Conservation (phyloP, 1,140 invertebrate genomes). For the Bombus affinis region DNA sequence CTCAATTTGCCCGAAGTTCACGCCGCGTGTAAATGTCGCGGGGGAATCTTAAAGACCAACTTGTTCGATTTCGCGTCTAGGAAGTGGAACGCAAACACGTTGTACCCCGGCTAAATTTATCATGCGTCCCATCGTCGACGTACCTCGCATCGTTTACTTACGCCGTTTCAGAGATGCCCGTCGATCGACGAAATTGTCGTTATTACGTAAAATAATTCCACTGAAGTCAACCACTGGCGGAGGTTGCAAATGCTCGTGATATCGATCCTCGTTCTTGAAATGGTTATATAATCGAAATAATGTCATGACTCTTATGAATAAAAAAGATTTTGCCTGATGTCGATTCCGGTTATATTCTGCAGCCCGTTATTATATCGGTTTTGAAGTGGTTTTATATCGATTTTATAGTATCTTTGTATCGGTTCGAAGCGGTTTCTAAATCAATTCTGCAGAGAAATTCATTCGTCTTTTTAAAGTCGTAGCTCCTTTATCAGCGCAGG, state of each 20-base stretch:
- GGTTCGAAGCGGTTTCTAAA: not conserved
- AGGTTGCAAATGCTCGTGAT: not conserved
- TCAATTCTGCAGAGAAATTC: not conserved
- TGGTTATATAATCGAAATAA: not conserved
- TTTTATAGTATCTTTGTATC: not conserved
- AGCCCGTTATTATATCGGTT: not conserved
- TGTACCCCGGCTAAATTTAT: slow-evolving; percentile 71
- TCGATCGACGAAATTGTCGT: slow-evolving; percentile 44
- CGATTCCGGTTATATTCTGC: not conserved
- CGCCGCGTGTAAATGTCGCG: slow-evolving; percentile 1
- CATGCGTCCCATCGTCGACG: slow-evolving; percentile 47
- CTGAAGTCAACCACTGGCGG: slow-evolving; percentile 18
- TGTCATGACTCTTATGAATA: not conserved
- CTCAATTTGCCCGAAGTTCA: slow-evolving; percentile 21
- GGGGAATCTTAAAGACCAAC: slow-evolving; percentile 45
- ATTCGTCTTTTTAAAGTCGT: not conserved
- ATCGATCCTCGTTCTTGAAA: not conserved
- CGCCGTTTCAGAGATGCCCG: slow-evolving; percentile 17
- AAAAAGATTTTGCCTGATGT: not conserved
- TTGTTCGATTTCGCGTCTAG: slow-evolving; percentile 63
- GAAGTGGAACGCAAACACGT: slow-evolving; percentile 71
- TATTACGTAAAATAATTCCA: slow-evolving; percentile 57
- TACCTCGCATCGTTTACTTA: slow-evolving; percentile 67
- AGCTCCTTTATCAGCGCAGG: not conserved
- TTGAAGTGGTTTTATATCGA: not conserved